Evolutionary conservation across 2,797 vertebrate genomes (phyloP), one percentile per base, ranked within the genome.

Genomic region (Sus cebifrons): DNA sequence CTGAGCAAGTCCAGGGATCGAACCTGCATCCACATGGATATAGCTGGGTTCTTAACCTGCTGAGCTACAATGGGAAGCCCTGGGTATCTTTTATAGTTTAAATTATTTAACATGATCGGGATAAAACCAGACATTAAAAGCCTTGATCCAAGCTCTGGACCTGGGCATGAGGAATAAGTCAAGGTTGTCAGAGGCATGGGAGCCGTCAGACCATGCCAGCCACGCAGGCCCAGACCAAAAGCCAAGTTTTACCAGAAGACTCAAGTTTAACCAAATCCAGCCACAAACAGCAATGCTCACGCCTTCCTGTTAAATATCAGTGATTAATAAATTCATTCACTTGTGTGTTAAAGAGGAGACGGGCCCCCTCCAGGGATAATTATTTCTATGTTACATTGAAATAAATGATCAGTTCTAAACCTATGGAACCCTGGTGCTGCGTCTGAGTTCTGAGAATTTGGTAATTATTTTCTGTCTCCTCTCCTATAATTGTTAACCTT

Each of bases 381-480:
- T 32, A 32, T 56, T 65, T 86, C 40, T 78, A 93, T 91, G 65
- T 62, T 65, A 67, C 11, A 23, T 15, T n/a, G 77, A 96, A 71
- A 67, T 67, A 81, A 93, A 78, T 3, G 5, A 40, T 52, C 32
- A 81, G 5, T 62, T 64, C 65, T 89, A 67, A 83, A 81, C 82
- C 27, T 21, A 73, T 32, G n/a, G 25, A 49, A 54, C 25, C 27
- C 29, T 36, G 32, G 54, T 54, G 64, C 7, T 58, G 25, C 82
- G 20, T 58, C 58, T 56, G 86, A 36, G 56, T 75, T 52, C 54
- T 54, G 85, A 78, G 67, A 74, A 5, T 62, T 64, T 36, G 52
- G 14, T 56, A 54, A 83, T 65, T 79, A 58, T 74, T 79, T 97
- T 87, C 60, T 64, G 15, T 87, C 82, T 78, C 9, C 29, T 93